These are phyloP conservation scores for Syrrhaptes paradoxus DNA, from an alignment of 2,113 vertebrate species.

Conservation along the genomic window DNA sequence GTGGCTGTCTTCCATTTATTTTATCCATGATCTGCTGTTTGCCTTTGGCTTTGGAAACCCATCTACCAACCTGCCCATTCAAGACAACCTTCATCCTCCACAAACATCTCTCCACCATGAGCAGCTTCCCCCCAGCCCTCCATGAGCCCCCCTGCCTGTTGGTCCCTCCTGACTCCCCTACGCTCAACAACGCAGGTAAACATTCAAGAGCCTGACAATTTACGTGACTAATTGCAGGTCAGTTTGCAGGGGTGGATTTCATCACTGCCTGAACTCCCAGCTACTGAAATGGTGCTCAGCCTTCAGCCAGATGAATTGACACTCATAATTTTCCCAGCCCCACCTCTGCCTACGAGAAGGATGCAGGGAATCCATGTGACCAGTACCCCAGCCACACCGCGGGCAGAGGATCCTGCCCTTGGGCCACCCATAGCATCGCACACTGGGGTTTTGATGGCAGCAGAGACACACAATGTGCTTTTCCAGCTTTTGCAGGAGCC, in stretches of 20 bases:
- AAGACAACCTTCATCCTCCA: background rate
- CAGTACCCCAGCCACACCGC: fast-evolving
- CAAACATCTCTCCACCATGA: fast-evolving
- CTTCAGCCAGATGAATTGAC: background rate
- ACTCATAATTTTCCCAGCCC: background rate
- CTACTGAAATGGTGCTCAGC: background rate
- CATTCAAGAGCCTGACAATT: background rate
- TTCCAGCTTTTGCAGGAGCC: background rate
- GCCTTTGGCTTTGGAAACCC: background rate
- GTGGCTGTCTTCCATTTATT: background rate
- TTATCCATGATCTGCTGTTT: background rate
- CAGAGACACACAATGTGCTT: fast-evolving
- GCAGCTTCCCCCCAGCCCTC: background rate
- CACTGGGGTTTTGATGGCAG: background rate
- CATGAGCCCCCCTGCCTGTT: background rate
- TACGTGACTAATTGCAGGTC: background rate
- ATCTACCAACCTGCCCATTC: background rate
- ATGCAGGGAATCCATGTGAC: background rate
- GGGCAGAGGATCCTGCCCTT: background rate
- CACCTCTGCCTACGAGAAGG: background rate
- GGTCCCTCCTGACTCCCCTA: background rate
- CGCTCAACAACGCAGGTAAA: background rate
- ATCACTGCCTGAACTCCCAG: background rate
- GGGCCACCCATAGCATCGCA: fast-evolving
- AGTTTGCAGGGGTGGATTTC: background rate